Percentiles rank a stretch among this genome's conserved stretches.
Conservation (phyloP, 2,888 invertebrate genomes). For the Adelphocoris suturalis region DNA sequence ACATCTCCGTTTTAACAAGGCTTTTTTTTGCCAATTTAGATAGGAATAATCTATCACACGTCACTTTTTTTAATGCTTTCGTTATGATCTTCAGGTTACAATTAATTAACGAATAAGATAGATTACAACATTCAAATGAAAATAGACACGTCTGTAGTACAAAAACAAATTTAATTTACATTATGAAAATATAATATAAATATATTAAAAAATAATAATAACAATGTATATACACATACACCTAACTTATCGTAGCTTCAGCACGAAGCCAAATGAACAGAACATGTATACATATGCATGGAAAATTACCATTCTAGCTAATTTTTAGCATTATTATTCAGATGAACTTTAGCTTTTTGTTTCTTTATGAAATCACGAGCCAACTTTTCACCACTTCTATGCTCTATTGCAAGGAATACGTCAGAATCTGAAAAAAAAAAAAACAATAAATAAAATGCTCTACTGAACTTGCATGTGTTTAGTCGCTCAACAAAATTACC, state of each 20-base stretch:
- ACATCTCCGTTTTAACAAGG: no score
- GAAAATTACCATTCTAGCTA: not conserved
- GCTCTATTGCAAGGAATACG: conserved; percentile 88
- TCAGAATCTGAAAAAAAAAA: conserved; percentile 82
- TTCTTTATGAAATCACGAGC: conserved; percentile 94
- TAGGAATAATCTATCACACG: no score
- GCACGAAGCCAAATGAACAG: no score
- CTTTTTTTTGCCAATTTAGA: no score
- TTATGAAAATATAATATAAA: conserved; percentile 34
- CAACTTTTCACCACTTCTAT: conserved; percentile 91
- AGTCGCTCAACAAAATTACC: no score
- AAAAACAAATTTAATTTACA: conserved; percentile 47
- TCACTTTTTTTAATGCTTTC: no score
- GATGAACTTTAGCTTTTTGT: conserved; percentile 82
- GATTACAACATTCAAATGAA: no score
- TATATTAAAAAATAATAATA: not conserved
- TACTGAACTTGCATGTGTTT: no score
- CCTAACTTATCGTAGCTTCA: no score
- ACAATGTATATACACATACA: not conserved
- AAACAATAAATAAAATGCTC: not conserved
- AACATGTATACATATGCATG: no score
- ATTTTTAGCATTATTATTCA: conserved; percentile 53
- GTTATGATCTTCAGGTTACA: no score
- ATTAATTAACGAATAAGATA: no score
- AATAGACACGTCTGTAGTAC: not conserved